These are phyloP conservation scores for Pseudochaenichthys georgianus DNA, from an alignment of 2,797 vertebrate genomes.

Conservation along the genomic window DNA sequence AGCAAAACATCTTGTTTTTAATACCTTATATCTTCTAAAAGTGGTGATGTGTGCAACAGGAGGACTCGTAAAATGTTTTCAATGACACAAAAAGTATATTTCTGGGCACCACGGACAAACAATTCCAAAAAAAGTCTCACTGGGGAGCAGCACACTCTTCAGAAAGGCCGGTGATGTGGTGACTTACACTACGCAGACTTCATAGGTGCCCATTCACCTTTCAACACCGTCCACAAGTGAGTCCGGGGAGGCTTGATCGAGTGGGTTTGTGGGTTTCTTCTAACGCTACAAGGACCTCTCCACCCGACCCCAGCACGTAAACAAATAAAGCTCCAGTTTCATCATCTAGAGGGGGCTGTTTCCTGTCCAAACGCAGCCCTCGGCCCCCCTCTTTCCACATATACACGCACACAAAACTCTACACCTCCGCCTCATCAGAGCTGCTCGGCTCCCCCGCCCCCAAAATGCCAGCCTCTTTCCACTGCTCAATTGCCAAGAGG, in stretches of 20 bases:
- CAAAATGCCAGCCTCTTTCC: slow-evolving; percentile 84
- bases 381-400: slow-evolving; percentile 38
- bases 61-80: background rate
- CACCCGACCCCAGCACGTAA: slow-evolving; percentile 78
- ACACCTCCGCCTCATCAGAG: slow-evolving; percentile 78
- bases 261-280: slow-evolving; percentile 77
- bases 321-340: slow-evolving; percentile 86
- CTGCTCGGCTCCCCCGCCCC: slow-evolving; percentile 64
- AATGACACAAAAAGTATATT: background rate
- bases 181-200: slow-evolving; percentile 49
- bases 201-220: slow-evolving; percentile 69
- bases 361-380: slow-evolving; percentile 74
- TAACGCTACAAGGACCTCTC: slow-evolving; percentile 75
- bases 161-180: slow-evolving; percentile 22
- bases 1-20: background rate
- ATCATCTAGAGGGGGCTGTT: slow-evolving; percentile 84
- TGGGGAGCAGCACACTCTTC: slow-evolving; percentile 9
- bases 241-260: slow-evolving; percentile 62
- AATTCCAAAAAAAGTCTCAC: background rate
- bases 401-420: slow-evolving; percentile 79
- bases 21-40: background rate
- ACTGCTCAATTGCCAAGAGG: slow-evolving; percentile 83
- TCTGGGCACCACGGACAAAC: background rate
- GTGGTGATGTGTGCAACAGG: background rate
- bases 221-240: slow-evolving; percentile 60